A percentile compares a stretch with the other conserved stretches of the same genome.
Evolutionary conservation across 2,113 vertebrate species (phyloP).

Genomic region (Phocoena sinus): DNA sequence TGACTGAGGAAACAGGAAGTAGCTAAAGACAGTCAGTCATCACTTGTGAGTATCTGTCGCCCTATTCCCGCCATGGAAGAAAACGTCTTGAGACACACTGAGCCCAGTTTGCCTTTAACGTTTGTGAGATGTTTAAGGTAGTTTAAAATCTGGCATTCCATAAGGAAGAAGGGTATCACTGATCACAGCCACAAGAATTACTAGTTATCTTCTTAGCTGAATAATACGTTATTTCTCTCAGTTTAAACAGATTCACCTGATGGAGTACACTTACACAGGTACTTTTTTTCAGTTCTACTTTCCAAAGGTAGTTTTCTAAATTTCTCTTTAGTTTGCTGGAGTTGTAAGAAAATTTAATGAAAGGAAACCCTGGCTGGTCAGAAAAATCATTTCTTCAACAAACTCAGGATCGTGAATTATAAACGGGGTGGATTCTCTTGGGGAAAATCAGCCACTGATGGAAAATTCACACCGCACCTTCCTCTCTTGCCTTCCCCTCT

Average conservation of each 20-base stretch:
- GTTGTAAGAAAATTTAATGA: constrained; percentile 49
- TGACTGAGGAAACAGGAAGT: neutral
- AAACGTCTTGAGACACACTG: neutral
- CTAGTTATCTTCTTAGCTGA: neutral
- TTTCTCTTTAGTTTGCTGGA: neutral
- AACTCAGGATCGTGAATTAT: neutral
- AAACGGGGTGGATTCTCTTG: constrained; percentile 4
- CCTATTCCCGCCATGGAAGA: neutral
- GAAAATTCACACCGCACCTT: neutral
- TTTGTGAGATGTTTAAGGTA: neutral
- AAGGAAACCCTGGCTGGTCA: constrained; percentile 28
- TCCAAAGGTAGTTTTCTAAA: neutral
- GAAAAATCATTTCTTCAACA: constrained; percentile 40
- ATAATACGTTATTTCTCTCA: constrained; percentile 29
- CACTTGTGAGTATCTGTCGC: neutral
- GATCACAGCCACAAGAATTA: neutral
- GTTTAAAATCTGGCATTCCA: neutral
- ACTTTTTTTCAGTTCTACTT: neutral
- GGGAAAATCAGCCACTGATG: constrained; percentile 14
- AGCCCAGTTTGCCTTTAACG: neutral
- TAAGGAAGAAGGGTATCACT: neutral
- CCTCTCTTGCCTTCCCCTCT: neutral
- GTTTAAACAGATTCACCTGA: constrained; percentile 52
- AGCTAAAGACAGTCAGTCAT: neutral
- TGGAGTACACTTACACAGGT: constrained; percentile 42